Percentiles rank a stretch among this genome's conserved stretches.
These are phyloP conservation scores for Pipistrellus pygmaeus DNA, from an alignment of 2,797 vertebrate species.

Conservation along the genomic window DNA sequence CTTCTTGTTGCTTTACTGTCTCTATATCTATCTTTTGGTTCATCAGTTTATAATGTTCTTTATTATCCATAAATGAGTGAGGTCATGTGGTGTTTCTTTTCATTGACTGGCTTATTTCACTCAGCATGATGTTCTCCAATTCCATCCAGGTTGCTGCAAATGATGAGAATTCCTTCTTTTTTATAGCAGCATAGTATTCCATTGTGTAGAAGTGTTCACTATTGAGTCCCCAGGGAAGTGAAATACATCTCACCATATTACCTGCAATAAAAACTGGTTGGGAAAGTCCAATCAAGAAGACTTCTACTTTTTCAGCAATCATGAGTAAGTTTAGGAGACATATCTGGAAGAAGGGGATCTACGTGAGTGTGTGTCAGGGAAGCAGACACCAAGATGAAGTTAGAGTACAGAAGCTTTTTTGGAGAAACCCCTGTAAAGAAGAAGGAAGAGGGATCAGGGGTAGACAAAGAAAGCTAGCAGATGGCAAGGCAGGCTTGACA, in stretches of 20 bases:
- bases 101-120: too few species aligned
- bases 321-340: neutral
- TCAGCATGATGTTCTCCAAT: too few species aligned
- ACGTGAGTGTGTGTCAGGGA: neutral
- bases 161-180: too few species aligned
- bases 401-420: neutral
- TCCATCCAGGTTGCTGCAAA: too few species aligned
- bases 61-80: too few species aligned
- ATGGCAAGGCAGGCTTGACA: neutral
- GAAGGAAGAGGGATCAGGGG: neutral
- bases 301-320: neutral
- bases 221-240: neutral
- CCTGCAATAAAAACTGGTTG: neutral
- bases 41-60: too few species aligned
- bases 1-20: too few species aligned
- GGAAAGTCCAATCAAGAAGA: neutral
- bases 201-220: neutral
- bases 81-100: too few species aligned
- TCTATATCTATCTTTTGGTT: too few species aligned
- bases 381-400: neutral
- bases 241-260: neutral
- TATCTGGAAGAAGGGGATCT: neutral
- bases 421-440: neutral
- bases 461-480: neutral
- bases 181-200: too few species aligned